phyloP scores from a whole-genome alignment of 92 coral and sea anemone species.

The Bergia sp. region DNA sequence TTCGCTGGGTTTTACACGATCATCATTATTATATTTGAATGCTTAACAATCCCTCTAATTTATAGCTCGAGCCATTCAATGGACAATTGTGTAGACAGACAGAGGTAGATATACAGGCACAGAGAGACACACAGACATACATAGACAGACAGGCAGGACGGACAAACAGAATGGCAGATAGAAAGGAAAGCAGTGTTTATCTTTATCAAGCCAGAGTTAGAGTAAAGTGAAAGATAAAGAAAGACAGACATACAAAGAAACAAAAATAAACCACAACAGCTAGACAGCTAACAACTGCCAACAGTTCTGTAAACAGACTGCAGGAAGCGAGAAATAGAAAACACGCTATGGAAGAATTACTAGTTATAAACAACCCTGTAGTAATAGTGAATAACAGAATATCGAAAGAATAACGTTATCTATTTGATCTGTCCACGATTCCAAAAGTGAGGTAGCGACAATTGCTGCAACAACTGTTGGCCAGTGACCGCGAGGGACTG shows the following conservation, averaged over 20 bases:
- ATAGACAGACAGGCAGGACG: too few species aligned
- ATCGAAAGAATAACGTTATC: slow-evolving; percentile 90
- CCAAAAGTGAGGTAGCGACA: slow-evolving; percentile 74
- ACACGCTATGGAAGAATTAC: neutral
- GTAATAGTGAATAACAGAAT: slow-evolving; percentile 71
- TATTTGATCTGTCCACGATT: slow-evolving; percentile 93
- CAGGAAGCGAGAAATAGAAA: neutral
- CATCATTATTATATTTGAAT: too few species aligned
- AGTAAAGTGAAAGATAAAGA: neutral
- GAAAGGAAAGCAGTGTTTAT: neutral
- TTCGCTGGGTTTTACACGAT: too few species aligned
- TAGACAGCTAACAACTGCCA: neutral
- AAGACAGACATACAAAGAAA: neutral
- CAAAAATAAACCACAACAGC: neutral
- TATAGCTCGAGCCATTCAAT: too few species aligned
- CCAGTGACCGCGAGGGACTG: slow-evolving; percentile 56
- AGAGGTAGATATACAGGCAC: too few species aligned
- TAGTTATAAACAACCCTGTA: slow-evolving; percentile 49
- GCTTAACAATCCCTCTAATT: too few species aligned
- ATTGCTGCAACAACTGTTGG: slow-evolving; percentile 55
- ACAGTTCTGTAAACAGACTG: neutral
- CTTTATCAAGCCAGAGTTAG: too few species aligned
- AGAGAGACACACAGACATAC: too few species aligned
- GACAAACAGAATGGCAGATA: neutral
- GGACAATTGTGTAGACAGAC: too few species aligned